Conservation (phyloP, 2,113 vertebrate species). For the Leptosomus discolor region DNA sequence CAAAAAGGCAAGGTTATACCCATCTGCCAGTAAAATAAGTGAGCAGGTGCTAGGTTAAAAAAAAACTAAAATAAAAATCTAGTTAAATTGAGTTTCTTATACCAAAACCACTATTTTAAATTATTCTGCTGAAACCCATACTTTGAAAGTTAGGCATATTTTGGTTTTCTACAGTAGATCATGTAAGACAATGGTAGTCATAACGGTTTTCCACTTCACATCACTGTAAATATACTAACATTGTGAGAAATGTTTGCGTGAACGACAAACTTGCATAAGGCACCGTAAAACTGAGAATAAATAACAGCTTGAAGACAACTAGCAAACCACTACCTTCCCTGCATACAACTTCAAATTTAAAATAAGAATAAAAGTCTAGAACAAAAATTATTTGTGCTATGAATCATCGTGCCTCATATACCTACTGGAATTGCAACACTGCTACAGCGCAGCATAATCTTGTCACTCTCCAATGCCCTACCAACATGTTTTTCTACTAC, state of each 20-base stretch:
- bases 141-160: not conserved
- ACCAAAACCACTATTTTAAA: not conserved
- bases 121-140: not conserved
- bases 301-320: not conserved
- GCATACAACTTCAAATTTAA: not conserved
- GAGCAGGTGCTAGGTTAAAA: not conserved
- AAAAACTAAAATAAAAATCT: not conserved
- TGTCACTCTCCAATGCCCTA: not conserved
- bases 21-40: not conserved
- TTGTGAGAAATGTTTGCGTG: not conserved
- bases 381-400: not conserved
- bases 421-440: not conserved
- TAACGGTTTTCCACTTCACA: not conserved
- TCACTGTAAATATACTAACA: not conserved
- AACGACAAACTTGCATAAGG: not conserved
- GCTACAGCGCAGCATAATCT: not conserved
- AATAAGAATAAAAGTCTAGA: not conserved
- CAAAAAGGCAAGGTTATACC: not conserved
- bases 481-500: not conserved
- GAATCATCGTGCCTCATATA: not conserved
- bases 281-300: not conserved
- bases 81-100: not conserved
- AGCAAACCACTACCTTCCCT: not conserved
- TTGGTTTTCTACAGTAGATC: not conserved
- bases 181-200: not conserved